Evolutionary conservation across 2,113 vertebrate species (phyloP).

Genomic region (Dunckerocampus dactyliophorus): DNA sequence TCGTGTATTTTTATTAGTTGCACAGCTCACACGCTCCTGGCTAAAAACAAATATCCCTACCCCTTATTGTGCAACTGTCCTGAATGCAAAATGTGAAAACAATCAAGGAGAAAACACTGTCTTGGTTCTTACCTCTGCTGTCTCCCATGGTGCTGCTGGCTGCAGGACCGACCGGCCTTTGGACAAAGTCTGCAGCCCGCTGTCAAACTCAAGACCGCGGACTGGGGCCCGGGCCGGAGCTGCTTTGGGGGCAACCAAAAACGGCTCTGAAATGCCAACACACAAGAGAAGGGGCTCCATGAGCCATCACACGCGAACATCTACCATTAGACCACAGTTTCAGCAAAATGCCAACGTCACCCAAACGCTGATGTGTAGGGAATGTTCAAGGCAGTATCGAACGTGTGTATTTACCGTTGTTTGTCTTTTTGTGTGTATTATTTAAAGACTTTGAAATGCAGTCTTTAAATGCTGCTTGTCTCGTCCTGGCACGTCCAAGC

Average conservation of each 20-base stretch:
- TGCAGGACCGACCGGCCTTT: slow-evolving; percentile 18
- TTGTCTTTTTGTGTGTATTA: neutral
- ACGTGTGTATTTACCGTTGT: neutral
- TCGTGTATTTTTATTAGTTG: too few species aligned
- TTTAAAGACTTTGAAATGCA: slow-evolving; percentile 7
- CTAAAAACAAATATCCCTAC: too few species aligned
- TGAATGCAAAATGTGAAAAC: too few species aligned
- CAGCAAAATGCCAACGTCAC: too few species aligned
- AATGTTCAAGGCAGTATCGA: neutral
- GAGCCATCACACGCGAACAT: neutral
- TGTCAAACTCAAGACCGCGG: slow-evolving; percentile 73
- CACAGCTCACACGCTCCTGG: too few species aligned
- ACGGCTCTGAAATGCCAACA: slow-evolving; percentile 61
- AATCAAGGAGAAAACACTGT: neutral
- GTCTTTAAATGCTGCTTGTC: slow-evolving; percentile 10
- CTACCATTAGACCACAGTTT: too few species aligned
- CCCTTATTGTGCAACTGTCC: too few species aligned
- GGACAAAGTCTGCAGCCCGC: slow-evolving; percentile 34
- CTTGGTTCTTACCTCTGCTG: slow-evolving; percentile 69
- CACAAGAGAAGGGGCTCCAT: slow-evolving; percentile 2
- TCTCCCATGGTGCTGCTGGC: slow-evolving; percentile 69
- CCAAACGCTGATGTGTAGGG: fast-evolving
- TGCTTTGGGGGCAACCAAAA: slow-evolving; percentile 58
- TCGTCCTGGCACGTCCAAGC: neutral
- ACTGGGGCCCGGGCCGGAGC: slow-evolving; percentile 73